Evolutionary conservation across 2,888 invertebrate species (phyloP).

Genomic region (Drosophila tanythrix): DNA sequence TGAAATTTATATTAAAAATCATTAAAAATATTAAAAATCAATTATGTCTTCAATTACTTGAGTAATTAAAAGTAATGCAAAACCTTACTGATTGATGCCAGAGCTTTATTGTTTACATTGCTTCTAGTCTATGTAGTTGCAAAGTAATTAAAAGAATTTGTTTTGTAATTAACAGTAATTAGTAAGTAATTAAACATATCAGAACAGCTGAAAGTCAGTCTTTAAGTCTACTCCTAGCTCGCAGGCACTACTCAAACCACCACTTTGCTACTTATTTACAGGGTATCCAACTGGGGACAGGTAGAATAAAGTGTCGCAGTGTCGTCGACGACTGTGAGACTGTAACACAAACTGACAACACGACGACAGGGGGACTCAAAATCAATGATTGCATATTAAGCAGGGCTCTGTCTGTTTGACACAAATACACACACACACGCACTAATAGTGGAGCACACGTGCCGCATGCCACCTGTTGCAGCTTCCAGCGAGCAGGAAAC

Average conservation of each 20-base stretch:
- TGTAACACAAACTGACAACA: slow-evolving; percentile 56
- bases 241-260: neutral
- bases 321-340: slow-evolving; percentile 8
- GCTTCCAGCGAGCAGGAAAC: neutral
- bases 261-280: neutral
- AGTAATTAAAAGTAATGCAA: neutral
- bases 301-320: slow-evolving; percentile 22
- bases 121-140: neutral
- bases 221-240: neutral
- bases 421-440: neutral
- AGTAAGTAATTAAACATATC: neutral
- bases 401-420: slow-evolving; percentile 15
- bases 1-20: too few species aligned
- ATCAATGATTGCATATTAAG: slow-evolving; percentile 62
- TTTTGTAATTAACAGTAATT: neutral
- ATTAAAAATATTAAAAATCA: too few species aligned
- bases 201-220: neutral
- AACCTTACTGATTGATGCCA: neutral
- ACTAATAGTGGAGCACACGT: slow-evolving; percentile 41
- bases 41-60: neutral
- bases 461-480: slow-evolving; percentile 52
- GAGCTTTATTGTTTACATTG: neutral
- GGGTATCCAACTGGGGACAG: slow-evolving; percentile 21
- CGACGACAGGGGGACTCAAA: slow-evolving; percentile 25
- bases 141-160: neutral